Evolutionary conservation across 2,888 invertebrate species (phyloP).

Genomic region (Desoria tigrina): DNA sequence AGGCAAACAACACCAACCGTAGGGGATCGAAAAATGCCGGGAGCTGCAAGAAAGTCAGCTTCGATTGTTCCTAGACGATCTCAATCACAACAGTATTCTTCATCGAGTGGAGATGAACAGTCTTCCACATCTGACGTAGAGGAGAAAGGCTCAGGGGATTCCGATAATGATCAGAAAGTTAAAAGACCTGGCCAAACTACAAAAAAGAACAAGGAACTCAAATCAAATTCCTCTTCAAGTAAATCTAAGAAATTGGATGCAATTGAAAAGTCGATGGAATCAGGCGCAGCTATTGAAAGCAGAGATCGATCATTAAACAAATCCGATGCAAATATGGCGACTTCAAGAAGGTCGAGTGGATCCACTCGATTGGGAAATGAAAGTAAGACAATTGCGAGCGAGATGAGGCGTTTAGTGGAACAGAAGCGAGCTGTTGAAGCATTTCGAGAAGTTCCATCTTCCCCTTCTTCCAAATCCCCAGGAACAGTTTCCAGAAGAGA

Average conservation of each 20-base stretch:
- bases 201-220: conserved; percentile 5
- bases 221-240: neutral
- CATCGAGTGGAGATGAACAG: conserved; percentile 21
- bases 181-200: neutral
- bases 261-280: conserved; percentile 22
- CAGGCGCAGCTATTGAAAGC: neutral
- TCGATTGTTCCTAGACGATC: conserved; percentile 40
- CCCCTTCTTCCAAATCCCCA: neutral
- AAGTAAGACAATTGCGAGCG: conserved; percentile 27
- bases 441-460: neutral
- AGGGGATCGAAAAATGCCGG: conserved; percentile 31
- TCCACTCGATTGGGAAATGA: conserved; percentile 22
- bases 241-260: neutral
- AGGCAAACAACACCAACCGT: neutral
- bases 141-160: conserved; percentile 17
- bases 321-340: conserved; percentile 25
- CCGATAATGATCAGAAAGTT: conserved; percentile 13
- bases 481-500: conserved; percentile 17
- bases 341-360: neutral
- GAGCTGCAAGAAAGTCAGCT: conserved; percentile 52
- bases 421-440: conserved; percentile 19
- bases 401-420: conserved; percentile 22
- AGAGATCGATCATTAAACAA: too few relatives aligned
- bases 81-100: conserved; percentile 35
- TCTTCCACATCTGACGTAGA: conserved; percentile 5